Percentiles rank a stretch among this genome's conserved stretches.
phyloP scores from a whole-genome alignment of 2,888 invertebrate genomes.

The Dryadula phaetusa region DNA sequence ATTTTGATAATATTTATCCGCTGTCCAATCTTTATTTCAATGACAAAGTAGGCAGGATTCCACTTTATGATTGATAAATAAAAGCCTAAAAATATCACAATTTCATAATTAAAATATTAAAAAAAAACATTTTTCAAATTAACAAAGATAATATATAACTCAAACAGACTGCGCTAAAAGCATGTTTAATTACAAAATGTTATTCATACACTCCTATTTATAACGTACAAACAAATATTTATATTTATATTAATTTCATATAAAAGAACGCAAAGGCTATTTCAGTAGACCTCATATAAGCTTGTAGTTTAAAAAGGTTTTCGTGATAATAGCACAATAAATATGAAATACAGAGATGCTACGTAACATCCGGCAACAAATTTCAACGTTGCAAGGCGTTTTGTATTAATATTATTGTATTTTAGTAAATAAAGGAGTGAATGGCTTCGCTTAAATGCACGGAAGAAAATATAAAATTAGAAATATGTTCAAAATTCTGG shows the following conservation, averaged over 20 bases:
- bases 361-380: constrained; percentile 46
- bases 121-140: not conserved
- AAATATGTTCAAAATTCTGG: no score
- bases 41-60: no score
- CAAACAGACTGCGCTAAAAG: constrained; percentile 13
- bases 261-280: constrained; percentile 3
- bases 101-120: not conserved
- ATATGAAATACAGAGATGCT: constrained; percentile 46
- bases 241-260: constrained; percentile 19
- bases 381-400: constrained; percentile 35
- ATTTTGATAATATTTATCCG: no score
- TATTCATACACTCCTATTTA: constrained; percentile 16
- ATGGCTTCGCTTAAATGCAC: not conserved
- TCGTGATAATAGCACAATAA: constrained; percentile 47
- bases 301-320: constrained; percentile 46
- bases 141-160: constrained; percentile 9
- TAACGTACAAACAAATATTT: constrained; percentile 13
- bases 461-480: no score
- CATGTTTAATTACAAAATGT: constrained; percentile 7
- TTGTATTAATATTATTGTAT: constrained; percentile 20
- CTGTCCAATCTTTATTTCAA: no score
- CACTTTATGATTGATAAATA: no score
- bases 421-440: not conserved
- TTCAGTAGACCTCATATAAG: constrained; percentile 37
- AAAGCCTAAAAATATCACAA: not conserved